phyloP scores from a whole-genome alignment of 2,888 invertebrate species.

The Nephrotoma guestfalica region DNA sequence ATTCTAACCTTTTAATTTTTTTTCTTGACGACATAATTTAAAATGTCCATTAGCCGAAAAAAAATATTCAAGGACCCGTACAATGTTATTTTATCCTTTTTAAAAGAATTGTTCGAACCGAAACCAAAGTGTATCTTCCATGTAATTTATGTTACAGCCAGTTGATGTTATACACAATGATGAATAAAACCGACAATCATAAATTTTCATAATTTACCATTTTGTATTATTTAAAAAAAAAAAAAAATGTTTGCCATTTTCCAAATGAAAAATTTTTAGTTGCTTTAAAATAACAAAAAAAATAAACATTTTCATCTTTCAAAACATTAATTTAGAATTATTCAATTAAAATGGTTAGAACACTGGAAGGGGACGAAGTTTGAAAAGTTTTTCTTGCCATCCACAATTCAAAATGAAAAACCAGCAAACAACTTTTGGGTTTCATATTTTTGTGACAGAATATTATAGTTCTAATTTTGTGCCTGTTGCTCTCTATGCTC shows the following conservation, averaged over 20 bases:
- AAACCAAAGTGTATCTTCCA: not conserved
- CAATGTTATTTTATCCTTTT: not conserved
- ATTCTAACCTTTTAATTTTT: not conserved
- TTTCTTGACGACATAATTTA: not conserved
- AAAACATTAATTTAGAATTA: not conserved
- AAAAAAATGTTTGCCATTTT: not conserved
- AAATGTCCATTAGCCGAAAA: not conserved
- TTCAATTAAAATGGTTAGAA: not conserved
- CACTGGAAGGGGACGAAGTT: not conserved
- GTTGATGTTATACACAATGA: not conserved
- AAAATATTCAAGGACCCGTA: not conserved
- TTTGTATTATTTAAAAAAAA: not conserved
- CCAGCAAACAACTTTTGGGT: not conserved
- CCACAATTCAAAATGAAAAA: not conserved
- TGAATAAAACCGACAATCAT: not conserved
- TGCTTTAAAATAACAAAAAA: not conserved
- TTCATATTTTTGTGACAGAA: not conserved
- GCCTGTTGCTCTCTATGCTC: not conserved
- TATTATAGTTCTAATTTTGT: not conserved
- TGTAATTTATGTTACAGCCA: not conserved
- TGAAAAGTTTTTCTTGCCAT: not conserved
- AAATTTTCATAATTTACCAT: not conserved
- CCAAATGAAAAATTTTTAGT: not conserved
- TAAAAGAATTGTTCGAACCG: not conserved
- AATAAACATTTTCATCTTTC: not conserved